Percentiles rank a stretch among this genome's conserved stretches.
Evolutionary conservation across 2,797 vertebrate species (phyloP).

Genomic region (Sebastes oblongus): DNA sequence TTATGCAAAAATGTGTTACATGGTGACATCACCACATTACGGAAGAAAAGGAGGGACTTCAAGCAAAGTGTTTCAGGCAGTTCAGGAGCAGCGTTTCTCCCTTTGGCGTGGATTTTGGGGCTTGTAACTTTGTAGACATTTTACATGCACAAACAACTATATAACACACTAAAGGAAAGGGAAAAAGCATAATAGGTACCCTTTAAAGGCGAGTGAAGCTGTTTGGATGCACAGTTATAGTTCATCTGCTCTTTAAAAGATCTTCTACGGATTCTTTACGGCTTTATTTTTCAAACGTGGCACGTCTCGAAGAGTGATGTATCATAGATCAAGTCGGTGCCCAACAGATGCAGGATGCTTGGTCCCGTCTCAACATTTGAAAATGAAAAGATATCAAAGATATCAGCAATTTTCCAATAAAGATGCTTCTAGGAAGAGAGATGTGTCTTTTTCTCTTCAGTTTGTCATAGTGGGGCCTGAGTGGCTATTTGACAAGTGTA

Average conservation of each 20-base stretch:
- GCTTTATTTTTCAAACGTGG: slow-evolving; percentile 16
- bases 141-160: too few species aligned
- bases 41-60: too few species aligned
- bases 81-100: accelerated
- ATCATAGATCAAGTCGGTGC: neutral
- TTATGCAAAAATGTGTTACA: too few species aligned
- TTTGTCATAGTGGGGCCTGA: neutral
- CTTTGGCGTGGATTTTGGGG: too few species aligned
- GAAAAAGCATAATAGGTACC: too few species aligned
- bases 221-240: slow-evolving; percentile 6
- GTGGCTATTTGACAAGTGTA: neutral
- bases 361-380: neutral
- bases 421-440: neutral
- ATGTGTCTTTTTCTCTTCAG: neutral
- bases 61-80: accelerated
- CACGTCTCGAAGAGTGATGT: neutral
- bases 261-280: neutral
- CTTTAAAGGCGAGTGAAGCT: neutral
- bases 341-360: neutral
- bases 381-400: neutral
- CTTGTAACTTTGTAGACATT: too few species aligned
- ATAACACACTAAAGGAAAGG: too few species aligned
- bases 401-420: neutral
- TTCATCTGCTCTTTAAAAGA: neutral
- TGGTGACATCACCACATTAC: accelerated